A percentile compares a stretch with the other conserved stretches of the same genome.
phyloP scores from a whole-genome alignment of 2,113 vertebrate genomes.

The Taurulus bubalis region DNA sequence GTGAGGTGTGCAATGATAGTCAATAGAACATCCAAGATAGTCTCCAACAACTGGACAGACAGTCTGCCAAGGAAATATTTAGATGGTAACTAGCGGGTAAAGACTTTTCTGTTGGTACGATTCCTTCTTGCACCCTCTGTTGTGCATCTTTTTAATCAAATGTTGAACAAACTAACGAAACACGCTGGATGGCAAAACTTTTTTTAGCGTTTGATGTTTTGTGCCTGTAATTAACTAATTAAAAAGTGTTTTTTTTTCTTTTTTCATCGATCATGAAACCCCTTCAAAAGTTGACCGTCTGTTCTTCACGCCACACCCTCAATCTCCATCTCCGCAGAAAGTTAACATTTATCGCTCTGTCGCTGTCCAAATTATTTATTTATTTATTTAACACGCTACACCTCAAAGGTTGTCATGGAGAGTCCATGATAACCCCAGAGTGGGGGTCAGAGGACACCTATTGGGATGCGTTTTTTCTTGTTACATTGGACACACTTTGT shows the following conservation, averaged over 20 bases:
- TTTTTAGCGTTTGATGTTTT: neutral
- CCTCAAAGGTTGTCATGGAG: conserved; percentile 10
- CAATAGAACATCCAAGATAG: conserved; percentile 22
- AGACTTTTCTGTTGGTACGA: neutral
- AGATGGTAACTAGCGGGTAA: conserved; percentile 31
- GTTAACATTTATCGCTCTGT: neutral
- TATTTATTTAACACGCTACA: neutral
- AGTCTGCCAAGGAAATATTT: conserved; percentile 38
- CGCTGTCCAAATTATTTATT: neutral
- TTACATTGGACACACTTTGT: conserved; percentile 84
- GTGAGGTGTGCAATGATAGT: conserved; percentile 19
- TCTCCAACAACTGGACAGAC: conserved; percentile 14
- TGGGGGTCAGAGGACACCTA: conserved; percentile 4
- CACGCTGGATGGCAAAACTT: neutral
- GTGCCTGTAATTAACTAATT: neutral
- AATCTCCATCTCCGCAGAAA: conserved; percentile 1
- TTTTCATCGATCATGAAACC: conserved; percentile 4
- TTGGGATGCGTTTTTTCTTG: neutral
- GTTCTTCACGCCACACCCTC: neutral
- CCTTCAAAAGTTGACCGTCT: neutral
- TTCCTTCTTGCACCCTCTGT: conserved; percentile 1
- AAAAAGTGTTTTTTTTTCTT: neutral
- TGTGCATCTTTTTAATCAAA: conserved; percentile 7
- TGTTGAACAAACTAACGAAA: conserved; percentile 8
- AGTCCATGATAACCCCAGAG: too few species aligned